Evolutionary conservation across 2,113 vertebrate species (phyloP).

Genomic region (Scophthalmus maximus): DNA sequence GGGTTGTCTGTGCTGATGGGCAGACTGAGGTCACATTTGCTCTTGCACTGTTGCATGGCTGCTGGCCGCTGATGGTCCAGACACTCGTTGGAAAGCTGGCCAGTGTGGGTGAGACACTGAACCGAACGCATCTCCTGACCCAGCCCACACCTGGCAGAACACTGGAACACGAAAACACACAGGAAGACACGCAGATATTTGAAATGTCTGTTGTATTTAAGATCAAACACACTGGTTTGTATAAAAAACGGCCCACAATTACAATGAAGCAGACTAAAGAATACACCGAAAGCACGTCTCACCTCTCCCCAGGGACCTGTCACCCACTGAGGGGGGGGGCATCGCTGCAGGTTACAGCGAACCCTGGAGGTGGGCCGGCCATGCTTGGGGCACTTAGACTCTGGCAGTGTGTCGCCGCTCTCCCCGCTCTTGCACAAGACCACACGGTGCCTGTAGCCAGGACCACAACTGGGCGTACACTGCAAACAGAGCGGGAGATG

Average conservation of each 20-base stretch:
- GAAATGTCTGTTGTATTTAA: not conserved
- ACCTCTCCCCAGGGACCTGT: conserved; percentile 95
- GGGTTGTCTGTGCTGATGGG: conserved; percentile 87
- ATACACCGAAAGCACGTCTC: conserved; percentile 30
- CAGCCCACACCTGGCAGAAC: conserved; percentile 91
- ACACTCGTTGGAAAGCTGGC: conserved; percentile 90
- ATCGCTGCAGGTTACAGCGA: conserved; percentile 95
- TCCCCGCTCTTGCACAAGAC: conserved; percentile 95
- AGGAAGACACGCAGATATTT: not conserved
- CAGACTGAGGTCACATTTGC: conserved; percentile 88
- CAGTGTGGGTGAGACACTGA: conserved; percentile 89
- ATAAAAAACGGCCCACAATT: not conserved
- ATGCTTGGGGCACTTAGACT: conserved; percentile 86
- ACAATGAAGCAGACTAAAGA: not conserved
- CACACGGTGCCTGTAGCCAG: conserved; percentile 92
- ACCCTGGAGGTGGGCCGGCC: conserved; percentile 92
- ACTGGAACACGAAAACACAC: conserved; percentile 80
- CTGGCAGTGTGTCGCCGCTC: conserved; percentile 84
- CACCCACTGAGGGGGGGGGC: conserved; percentile 93
- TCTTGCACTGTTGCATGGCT: conserved; percentile 92
- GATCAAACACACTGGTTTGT: not conserved
- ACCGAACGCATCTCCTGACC: conserved; percentile 93
- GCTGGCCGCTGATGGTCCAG: conserved; percentile 87
- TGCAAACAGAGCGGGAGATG: conserved; percentile 62
- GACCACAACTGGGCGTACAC: conserved; percentile 96